Conservation (phyloP, 1,140 invertebrate genomes). For the Pantala flavescens region DNA sequence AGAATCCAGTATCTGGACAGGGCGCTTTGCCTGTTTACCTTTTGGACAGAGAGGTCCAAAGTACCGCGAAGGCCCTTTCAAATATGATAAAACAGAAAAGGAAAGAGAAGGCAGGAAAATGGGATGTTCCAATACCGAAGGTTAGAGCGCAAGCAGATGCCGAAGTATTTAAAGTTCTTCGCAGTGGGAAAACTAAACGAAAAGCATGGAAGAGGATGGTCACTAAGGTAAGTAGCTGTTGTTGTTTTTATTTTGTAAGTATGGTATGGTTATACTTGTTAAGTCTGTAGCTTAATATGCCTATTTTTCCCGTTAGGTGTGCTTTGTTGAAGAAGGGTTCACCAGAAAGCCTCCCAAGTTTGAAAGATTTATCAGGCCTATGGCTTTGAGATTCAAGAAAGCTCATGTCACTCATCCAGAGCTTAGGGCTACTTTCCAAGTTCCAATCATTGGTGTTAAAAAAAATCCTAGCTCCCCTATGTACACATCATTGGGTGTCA, state of each 20-base stretch:
- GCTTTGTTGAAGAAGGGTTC: conserved; percentile 95
- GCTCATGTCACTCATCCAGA: conserved; percentile 99
- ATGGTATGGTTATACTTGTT: not conserved
- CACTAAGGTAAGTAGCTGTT: conserved; percentile 70
- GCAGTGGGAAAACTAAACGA: conserved; percentile 86
- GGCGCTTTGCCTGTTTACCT: conserved; percentile 94
- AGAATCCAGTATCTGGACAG: conserved; percentile 66
- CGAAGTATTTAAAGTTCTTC: conserved; percentile 93
- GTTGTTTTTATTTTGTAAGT: too few species aligned
- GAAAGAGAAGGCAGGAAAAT: conserved; percentile 99
- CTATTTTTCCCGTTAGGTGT: not conserved
- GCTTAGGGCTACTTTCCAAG: conserved; percentile 94
- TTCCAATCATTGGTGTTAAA: conserved; percentile 98
- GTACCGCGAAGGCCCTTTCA: conserved; percentile 87
- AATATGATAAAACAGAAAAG: conserved; percentile 99
- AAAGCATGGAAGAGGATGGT: conserved; percentile 99
- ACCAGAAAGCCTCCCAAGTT: conserved; percentile 99
- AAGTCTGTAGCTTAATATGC: not conserved
- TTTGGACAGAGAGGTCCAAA: conserved; percentile 91
- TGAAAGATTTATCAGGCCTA: conserved; percentile 97
- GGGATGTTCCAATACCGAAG: conserved; percentile 99
- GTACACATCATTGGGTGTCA: conserved; percentile 95
- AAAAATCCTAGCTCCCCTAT: conserved; percentile 97
- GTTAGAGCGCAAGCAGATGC: conserved; percentile 94
- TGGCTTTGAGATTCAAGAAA: conserved; percentile 92